Evolutionary conservation across 2,888 invertebrate genomes (phyloP).

Genomic region (Drosophila monieri): DNA sequence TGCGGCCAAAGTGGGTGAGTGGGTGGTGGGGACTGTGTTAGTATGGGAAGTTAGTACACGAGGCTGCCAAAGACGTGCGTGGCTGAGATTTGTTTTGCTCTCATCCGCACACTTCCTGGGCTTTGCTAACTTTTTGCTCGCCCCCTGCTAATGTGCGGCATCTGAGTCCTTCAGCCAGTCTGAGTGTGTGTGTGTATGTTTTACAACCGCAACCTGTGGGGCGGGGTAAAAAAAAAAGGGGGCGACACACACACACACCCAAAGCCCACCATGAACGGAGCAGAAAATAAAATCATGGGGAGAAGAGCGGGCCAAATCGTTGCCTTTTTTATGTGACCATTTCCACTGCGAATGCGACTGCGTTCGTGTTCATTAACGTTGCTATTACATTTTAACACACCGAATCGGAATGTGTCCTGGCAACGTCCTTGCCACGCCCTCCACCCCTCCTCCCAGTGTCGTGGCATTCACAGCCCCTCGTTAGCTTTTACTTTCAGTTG

Average conservation of each 20-base stretch:
- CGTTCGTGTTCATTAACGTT: conserved; percentile 78
- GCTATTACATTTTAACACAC: conserved; percentile 78
- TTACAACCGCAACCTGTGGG: conserved; percentile 69
- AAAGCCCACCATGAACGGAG: not conserved
- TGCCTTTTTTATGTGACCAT: conserved; percentile 75
- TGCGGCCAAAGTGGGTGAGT: conserved; percentile 8
- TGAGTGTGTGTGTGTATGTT: conserved; percentile 52
- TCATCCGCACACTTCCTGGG: conserved; percentile 51
- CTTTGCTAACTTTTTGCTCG: conserved; percentile 45
- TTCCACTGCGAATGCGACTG: conserved; percentile 65
- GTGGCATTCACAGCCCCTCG: conserved; percentile 2
- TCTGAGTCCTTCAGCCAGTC: conserved; percentile 23
- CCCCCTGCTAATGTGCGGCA: conserved; percentile 68
- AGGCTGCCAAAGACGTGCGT: conserved; percentile 62
- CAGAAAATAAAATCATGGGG: conserved; percentile 23
- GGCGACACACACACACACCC: not conserved
- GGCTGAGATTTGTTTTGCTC: conserved; percentile 71
- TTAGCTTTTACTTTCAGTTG: conserved; percentile 72
- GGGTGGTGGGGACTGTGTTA: conserved; percentile 29
- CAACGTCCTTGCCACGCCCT: conserved; percentile 56
- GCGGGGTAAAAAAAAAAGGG: conserved; percentile 1
- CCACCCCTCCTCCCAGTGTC: not conserved
- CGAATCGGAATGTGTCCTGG: conserved; percentile 77
- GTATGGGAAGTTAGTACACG: conserved; percentile 27
- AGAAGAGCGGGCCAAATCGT: conserved; percentile 29